phyloP scores from a whole-genome alignment of 2,113 vertebrate genomes.

The Pontoporia blainvillei region DNA sequence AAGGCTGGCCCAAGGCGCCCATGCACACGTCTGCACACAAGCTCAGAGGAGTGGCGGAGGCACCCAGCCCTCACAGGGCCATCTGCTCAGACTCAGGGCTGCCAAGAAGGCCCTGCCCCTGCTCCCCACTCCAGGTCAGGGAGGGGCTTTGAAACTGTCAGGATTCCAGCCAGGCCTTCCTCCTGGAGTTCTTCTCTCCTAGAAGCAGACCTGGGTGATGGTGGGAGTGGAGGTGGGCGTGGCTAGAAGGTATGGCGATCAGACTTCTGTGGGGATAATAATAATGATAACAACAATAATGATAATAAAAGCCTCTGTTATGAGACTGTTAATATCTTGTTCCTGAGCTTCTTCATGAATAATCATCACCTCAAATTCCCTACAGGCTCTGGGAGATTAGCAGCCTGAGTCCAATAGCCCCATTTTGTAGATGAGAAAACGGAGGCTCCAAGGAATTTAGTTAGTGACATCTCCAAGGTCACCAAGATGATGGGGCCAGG shows the following conservation, averaged over 20 bases:
- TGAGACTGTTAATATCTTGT: background rate
- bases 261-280: background rate
- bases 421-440: background rate
- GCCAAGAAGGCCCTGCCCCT: background rate
- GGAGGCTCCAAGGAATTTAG: background rate
- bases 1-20: background rate
- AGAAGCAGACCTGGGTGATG: background rate
- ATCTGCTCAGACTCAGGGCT: background rate
- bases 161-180: background rate
- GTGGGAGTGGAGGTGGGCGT: background rate
- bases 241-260: background rate
- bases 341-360: background rate
- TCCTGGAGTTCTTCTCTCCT: background rate
- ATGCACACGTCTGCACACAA: background rate
- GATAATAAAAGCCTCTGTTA: background rate
- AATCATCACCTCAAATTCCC: background rate
- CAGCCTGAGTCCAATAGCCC: background rate
- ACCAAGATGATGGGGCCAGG: background rate
- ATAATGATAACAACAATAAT: background rate
- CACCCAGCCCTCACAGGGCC: fast-evolving
- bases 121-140: background rate
- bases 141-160: background rate
- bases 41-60: background rate
- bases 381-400: background rate
- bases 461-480: background rate